Percentiles rank a stretch among this genome's conserved stretches.
Evolutionary conservation across 1,140 invertebrate genomes (phyloP).

Genomic region (Hycleus cichorii): DNA sequence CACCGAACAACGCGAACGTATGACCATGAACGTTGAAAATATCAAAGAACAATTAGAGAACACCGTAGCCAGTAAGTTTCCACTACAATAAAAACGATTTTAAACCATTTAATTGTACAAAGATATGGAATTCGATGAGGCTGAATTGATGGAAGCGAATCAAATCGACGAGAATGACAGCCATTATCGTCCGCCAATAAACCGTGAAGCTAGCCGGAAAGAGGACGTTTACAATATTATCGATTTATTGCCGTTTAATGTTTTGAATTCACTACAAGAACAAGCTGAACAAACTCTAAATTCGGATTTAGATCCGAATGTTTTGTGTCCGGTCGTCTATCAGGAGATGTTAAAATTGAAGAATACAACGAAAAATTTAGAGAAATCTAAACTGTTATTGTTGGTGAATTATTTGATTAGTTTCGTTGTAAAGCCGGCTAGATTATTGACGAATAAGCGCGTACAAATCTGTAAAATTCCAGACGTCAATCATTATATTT

Average conservation of each 20-base stretch:
- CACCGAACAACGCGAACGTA: slow-evolving; percentile 44
- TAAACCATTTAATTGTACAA: slow-evolving; percentile 13
- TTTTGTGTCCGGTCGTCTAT: neutral
- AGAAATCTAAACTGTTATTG: slow-evolving; percentile 35
- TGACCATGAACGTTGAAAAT: slow-evolving; percentile 43
- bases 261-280: slow-evolving; percentile 39
- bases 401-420: slow-evolving; percentile 41
- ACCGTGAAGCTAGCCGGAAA: slow-evolving; percentile 40
- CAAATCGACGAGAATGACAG: slow-evolving; percentile 22
- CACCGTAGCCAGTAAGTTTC: slow-evolving; percentile 39
- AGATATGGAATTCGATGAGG: slow-evolving; percentile 23
- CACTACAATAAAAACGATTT: slow-evolving; percentile 12
- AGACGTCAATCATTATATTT: slow-evolving; percentile 38
- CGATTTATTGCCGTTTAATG: slow-evolving; percentile 41
- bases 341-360: slow-evolving; percentile 4
- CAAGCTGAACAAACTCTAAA: slow-evolving; percentile 30
- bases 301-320: neutral
- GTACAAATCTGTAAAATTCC: slow-evolving; percentile 34
- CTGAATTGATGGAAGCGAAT: neutral
- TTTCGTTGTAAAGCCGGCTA: slow-evolving; percentile 40
- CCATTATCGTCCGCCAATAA: slow-evolving; percentile 40
- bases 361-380: neutral
- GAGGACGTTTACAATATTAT: slow-evolving; percentile 44
- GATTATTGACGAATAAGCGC: slow-evolving; percentile 36
- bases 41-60: slow-evolving; percentile 44